These are phyloP conservation scores for Pollenia griseotomentosa DNA, from an alignment of 2,888 invertebrate species.

Conservation along the genomic window DNA sequence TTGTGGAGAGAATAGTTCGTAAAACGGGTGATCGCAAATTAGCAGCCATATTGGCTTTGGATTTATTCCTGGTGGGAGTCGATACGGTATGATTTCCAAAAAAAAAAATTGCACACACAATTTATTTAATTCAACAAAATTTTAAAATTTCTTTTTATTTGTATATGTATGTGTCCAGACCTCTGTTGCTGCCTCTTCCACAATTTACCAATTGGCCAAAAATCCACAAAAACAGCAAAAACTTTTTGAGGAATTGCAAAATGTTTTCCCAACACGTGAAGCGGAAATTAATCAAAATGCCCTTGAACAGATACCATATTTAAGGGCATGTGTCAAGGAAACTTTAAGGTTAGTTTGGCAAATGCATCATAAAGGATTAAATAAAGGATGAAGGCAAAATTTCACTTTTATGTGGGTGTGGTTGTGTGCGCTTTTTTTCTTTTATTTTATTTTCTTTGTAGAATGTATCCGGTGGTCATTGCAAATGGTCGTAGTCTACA, in stretches of 20 bases:
- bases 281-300: constrained; percentile 86
- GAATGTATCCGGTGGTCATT: constrained; percentile 92
- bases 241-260: constrained; percentile 87
- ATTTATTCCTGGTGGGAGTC: constrained; percentile 91
- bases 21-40: constrained; percentile 86
- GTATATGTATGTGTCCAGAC: constrained; percentile 84
- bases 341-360: constrained; percentile 86
- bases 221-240: constrained; percentile 88
- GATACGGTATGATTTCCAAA: constrained; percentile 87
- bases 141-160: neutral
- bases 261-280: constrained; percentile 85
- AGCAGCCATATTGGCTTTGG: constrained; percentile 90
- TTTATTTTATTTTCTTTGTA: constrained; percentile 77
- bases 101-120: neutral
- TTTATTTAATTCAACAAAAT: neutral
- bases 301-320: constrained; percentile 88
- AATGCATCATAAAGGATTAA: neutral
- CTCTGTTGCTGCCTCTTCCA: constrained; percentile 90
- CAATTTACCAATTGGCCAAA: constrained; percentile 90
- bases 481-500: constrained; percentile 92
- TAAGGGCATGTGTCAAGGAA: constrained; percentile 92
- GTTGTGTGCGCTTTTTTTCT: neutral
- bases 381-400: neutral
- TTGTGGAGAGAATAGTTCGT: constrained; percentile 86
- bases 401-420: constrained; percentile 2